Evolutionary conservation across 1,140 invertebrate genomes (phyloP).

Genomic region (Charaxes varanes): DNA sequence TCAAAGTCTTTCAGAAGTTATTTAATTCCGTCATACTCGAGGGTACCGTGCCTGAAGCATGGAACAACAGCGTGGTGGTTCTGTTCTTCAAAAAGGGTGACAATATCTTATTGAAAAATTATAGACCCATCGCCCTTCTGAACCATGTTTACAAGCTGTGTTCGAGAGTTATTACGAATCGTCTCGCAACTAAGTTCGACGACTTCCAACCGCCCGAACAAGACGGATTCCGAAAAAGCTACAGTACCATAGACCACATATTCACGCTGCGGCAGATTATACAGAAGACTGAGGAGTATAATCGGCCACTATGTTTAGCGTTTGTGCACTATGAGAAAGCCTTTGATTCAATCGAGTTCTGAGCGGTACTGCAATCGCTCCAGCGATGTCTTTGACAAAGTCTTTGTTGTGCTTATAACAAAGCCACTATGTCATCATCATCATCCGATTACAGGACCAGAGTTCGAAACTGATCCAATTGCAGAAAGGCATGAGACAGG

Average conservation of each 20-base stretch:
- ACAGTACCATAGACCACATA: background rate
- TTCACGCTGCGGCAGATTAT: too few relatives aligned
- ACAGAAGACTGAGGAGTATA: too few relatives aligned
- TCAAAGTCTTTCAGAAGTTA: background rate
- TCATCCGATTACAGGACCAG: constrained; percentile 35
- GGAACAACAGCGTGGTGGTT: background rate
- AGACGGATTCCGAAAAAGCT: background rate
- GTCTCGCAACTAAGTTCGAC: background rate
- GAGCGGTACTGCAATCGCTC: constrained; percentile 13
- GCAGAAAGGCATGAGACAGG: too few relatives aligned
- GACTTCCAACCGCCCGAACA: background rate
- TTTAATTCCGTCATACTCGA: constrained; percentile 2
- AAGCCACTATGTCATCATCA: constrained; percentile 15
- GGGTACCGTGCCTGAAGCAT: background rate
- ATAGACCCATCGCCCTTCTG: background rate
- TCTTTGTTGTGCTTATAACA: constrained; percentile 16
- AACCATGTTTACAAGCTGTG: background rate
- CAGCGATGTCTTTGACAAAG: constrained; percentile 22
- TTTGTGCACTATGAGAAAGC: constrained; percentile 28
- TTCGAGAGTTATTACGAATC: background rate
- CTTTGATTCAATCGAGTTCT: constrained; percentile 22
- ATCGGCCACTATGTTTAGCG: constrained; percentile 14
- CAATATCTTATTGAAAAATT: constrained; percentile 2
- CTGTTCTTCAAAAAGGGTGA: background rate
- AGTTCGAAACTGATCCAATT: too few relatives aligned